Percentiles rank a stretch among this genome's conserved stretches.
Evolutionary conservation across 2,113 vertebrate genomes (phyloP).

Genomic region (Micronisus gabar): DNA sequence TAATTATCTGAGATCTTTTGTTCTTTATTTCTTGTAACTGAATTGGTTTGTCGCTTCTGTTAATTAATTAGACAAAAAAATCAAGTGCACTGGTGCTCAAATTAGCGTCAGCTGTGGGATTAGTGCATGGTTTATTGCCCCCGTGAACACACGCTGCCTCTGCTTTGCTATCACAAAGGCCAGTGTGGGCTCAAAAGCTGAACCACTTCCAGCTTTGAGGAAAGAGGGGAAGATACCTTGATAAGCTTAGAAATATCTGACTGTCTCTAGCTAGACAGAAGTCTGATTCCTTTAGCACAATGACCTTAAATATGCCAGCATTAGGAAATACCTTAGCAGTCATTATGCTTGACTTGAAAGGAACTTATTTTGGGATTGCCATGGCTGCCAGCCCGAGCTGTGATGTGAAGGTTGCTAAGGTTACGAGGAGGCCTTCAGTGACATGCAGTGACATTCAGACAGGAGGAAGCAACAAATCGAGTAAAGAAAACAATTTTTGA

Average conservation of each 20-base stretch:
- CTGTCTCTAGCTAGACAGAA: not conserved
- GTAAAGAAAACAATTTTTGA: not conserved
- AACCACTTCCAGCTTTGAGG: not conserved
- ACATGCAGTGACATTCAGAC: not conserved
- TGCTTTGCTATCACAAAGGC: not conserved
- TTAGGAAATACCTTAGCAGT: not conserved
- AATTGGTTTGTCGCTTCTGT: conserved; percentile 31
- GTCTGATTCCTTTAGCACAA: not conserved
- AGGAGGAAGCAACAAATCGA: not conserved
- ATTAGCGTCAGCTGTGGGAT: not conserved
- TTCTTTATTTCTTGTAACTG: conserved; percentile 2
- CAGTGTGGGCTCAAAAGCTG: not conserved
- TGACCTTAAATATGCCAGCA: not conserved
- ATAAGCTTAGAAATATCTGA: not conserved
- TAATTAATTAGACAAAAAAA: conserved; percentile 31
- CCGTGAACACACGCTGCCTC: not conserved
- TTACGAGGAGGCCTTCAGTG: not conserved
- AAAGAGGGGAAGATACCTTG: not conserved
- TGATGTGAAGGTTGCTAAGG: not conserved
- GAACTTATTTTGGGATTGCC: not conserved
- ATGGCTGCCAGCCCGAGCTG: not conserved
- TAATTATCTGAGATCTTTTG: conserved; percentile 22
- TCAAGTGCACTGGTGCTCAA: not conserved
- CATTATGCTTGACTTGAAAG: not conserved
- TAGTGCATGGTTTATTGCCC: not conserved